Conservation (phyloP, 2,888 invertebrate species). For the Scaptomyza tumidula region DNA sequence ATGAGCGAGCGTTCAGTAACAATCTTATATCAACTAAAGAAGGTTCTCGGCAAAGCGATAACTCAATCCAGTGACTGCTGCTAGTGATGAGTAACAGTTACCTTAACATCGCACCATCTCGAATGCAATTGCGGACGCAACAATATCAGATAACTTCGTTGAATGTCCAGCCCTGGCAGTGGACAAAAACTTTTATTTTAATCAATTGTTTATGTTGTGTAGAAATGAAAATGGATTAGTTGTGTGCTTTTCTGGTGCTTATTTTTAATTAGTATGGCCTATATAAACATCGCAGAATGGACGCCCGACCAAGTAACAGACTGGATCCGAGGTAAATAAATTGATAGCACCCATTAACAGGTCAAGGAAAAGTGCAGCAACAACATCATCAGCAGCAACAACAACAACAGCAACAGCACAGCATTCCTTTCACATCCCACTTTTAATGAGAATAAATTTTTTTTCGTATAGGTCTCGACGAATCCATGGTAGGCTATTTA, state of each 20-base stretch:
- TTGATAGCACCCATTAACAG: constrained; percentile 49
- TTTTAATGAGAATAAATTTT: constrained; percentile 12
- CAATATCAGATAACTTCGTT: constrained; percentile 46
- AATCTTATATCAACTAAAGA: neutral
- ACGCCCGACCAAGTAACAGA: constrained; percentile 95
- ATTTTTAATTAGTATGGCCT: constrained; percentile 87
- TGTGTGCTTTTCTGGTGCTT: constrained; percentile 39
- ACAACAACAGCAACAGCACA: constrained; percentile 37
- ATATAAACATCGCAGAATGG: constrained; percentile 95
- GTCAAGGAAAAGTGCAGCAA: constrained; percentile 73
- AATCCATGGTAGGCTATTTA: constrained; percentile 90
- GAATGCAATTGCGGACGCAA: constrained; percentile 51
- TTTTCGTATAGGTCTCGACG: constrained; percentile 81
- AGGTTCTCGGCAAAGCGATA: neutral
- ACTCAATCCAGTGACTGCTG: neutral
- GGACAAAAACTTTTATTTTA: constrained; percentile 59
- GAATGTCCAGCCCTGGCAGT: constrained; percentile 52
- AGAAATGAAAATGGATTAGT: constrained; percentile 59
- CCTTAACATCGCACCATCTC: constrained; percentile 28
- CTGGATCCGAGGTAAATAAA: constrained; percentile 92
- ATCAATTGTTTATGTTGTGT: constrained; percentile 66
- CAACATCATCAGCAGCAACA: constrained; percentile 27
- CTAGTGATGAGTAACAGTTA: constrained; percentile 14
- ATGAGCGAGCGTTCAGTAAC: neutral
- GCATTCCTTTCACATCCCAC: constrained; percentile 50